Evolutionary conservation across 2,797 vertebrate species (phyloP), one percentile per base, ranked within the genome.

Genomic region (Gallinago nigripennis): DNA sequence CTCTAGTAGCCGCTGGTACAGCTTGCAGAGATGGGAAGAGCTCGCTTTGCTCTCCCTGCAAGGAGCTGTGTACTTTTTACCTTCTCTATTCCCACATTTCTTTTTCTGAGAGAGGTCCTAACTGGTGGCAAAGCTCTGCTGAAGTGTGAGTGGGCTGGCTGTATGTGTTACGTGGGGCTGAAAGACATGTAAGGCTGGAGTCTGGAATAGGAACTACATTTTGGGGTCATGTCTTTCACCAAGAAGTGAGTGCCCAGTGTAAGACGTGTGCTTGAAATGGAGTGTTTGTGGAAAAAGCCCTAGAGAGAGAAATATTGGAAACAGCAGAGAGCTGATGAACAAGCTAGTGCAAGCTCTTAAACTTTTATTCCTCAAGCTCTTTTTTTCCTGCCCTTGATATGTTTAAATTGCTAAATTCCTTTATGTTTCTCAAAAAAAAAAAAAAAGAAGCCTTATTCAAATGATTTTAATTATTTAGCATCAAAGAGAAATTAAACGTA

Each of bases 161-260:
- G 30, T 0, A 0, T 4, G 11, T n/a, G 18, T 63, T 63, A 43
- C 0, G 0, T 5, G 6, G 12, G 3, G 3, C 41, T 83, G 30
- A 31, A 3, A 24, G 41, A 48, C 15, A 16, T n/a, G 4, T 23
- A 58, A 83, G 10, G 58, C 45, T 86, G 50, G 28, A 82, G 8
- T 70, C 45, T 81, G 37, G 58, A 86, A 37, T 1, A 82, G 30
- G 23, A 25, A 19, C 53, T 78, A 5, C 24, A 12, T 82, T 66
- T 82, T 68, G 64, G 31, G 16, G 23, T 75, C 45, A 39, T 30
- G 9, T 75, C 48, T 72, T 91, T 89, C 79, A 48, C 33, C 24
- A 30, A 37, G 71, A 64, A 85, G 51, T 46, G 24, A n/a, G 24
- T 2, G 8, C 3, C 12, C 33, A 54, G 78, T 2, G 0, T 61